Percentiles rank a stretch among this genome's conserved stretches.
phyloP scores from a whole-genome alignment of 2,888 invertebrate genomes.

The Abscondita cerata region DNA sequence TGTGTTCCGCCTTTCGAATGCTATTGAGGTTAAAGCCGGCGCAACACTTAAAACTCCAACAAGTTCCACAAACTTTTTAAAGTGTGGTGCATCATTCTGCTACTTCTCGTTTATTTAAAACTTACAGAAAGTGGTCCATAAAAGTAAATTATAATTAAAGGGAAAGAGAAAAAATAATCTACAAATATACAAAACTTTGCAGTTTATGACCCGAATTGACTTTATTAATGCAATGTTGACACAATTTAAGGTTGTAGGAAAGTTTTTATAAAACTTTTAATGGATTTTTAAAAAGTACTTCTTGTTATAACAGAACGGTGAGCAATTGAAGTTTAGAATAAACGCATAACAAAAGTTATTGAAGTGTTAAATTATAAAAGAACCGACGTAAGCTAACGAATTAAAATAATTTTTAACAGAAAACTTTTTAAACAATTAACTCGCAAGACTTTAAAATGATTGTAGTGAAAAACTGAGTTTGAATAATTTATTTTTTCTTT shows the following conservation, averaged over 20 bases:
- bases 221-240: slow-evolving; percentile 2
- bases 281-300: slow-evolving; percentile 8
- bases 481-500: too few species aligned
- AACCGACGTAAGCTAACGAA: too few species aligned
- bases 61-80: slow-evolving; percentile 28
- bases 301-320: slow-evolving; percentile 1
- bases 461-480: too few species aligned
- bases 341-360: not conserved
- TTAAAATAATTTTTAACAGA: too few species aligned
- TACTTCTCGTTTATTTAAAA: slow-evolving; percentile 10
- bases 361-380: too few species aligned
- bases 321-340: slow-evolving; percentile 4
- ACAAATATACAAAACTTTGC: too few species aligned
- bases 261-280: not conserved
- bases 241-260: not conserved
- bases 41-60: slow-evolving; percentile 37
- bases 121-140: too few species aligned
- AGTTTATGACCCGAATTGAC: not conserved
- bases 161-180: too few species aligned
- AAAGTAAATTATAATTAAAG: too few species aligned
- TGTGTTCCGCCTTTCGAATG: slow-evolving; percentile 46
- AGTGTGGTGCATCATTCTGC: slow-evolving; percentile 15
- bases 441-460: too few species aligned
- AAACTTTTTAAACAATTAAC: too few species aligned
- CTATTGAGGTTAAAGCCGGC: slow-evolving; percentile 43